Evolutionary conservation across 1,140 invertebrate genomes (phyloP), one percentile per base, ranked within the genome.

Genomic region (Catajapyx aquilonaris): DNA sequence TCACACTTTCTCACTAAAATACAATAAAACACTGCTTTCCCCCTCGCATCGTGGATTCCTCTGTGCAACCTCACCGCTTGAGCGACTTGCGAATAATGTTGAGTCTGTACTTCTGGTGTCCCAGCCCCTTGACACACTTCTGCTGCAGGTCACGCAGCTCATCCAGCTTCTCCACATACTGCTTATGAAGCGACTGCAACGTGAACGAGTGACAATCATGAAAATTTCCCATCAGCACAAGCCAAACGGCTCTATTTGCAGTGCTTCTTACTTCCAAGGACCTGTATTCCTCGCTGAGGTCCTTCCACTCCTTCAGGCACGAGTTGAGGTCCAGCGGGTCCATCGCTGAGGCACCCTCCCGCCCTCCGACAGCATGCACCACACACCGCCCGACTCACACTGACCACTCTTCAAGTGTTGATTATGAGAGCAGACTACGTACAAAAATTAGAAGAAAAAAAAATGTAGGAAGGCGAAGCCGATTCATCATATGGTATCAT

Each of bases 71-170:
- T 40, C 61, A 87, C 84, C 71, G 73, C 66, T 79, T 77, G 17
- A 93, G 50, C 17, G 74, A 71, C 50, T 72, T 71, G 28, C 61
- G 64, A 47, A 94, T 85, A 48, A 81, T 65, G 42, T 70, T 70
- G 59, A 93, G 73, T 33, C 85, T 68, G 61, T 93, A 93, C 41
- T 73, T 69, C 54, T 93, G 87, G 61, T 94, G 87, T 41, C 68
- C 69, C 42, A 93, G 71, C 50, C 81, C 78, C 53, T 81, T 79
- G 31, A 81, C 59, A 61, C 85, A 91, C 73, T 84, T 78, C 52
- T 75, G 71, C 59, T 94, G 87, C 11, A 83, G 58, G 45, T 74
- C 71, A 22, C 72, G 65, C 25, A 93, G 61, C 59, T 86, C 74
- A 48, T 86, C 80, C 41, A 93, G 62, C 57, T 86, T 79, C 35